phyloP scores from a whole-genome alignment of 2,888 invertebrate genomes.

The Microdon myrmicae region DNA sequence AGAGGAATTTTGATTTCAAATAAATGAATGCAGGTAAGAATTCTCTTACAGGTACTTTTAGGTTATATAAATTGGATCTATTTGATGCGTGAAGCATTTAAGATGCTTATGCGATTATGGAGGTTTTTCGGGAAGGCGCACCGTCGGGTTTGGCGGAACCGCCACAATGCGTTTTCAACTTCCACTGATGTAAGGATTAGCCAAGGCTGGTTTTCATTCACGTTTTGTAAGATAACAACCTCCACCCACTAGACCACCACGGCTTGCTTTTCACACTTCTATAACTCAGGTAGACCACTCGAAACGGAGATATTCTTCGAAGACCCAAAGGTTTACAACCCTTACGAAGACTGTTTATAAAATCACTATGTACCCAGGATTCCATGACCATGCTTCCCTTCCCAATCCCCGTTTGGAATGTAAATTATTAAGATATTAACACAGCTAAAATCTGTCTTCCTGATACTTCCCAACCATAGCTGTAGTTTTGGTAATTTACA shows the following conservation, averaged over 20 bases:
- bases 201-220: slow-evolving; percentile 83
- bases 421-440: slow-evolving; percentile 83
- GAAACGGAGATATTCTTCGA: slow-evolving; percentile 68
- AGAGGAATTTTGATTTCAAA: too few species aligned
- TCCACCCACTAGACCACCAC: slow-evolving; percentile 84
- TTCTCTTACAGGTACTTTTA: too few species aligned
- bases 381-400: slow-evolving; percentile 70
- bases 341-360: slow-evolving; percentile 71
- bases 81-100: too few species aligned
- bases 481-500: slow-evolving; percentile 75
- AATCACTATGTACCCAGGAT: slow-evolving; percentile 79
- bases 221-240: slow-evolving; percentile 79
- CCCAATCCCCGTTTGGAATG: slow-evolving; percentile 74
- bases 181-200: slow-evolving; percentile 84
- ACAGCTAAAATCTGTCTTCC: slow-evolving; percentile 78
- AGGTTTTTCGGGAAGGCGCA: too few species aligned
- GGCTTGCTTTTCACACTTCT: slow-evolving; percentile 82
- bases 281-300: slow-evolving; percentile 76
- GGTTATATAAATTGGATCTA: too few species aligned
- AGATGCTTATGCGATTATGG: too few species aligned
- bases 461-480: slow-evolving; percentile 76
- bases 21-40: too few species aligned
- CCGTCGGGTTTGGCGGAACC: too few species aligned
- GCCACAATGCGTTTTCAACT: slow-evolving; percentile 72
- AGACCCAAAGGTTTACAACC: slow-evolving; percentile 66